Conservation (phyloP, 2,888 invertebrate species). For the Heliconius ismenius region DNA sequence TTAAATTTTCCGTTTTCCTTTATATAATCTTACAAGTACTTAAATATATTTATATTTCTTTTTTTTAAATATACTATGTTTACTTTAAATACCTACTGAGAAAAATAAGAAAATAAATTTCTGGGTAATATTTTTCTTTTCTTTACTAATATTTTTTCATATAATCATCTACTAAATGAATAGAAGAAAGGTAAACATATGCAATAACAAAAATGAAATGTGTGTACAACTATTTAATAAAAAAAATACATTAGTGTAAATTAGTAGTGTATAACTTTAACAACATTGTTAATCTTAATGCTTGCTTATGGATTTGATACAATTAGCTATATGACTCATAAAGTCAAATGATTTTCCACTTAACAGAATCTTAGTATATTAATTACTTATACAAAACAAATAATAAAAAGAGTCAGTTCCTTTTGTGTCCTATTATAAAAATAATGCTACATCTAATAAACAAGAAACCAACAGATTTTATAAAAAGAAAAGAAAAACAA, state of each 20-base stretch:
- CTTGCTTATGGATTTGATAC: not conserved
- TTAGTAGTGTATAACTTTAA: no score
- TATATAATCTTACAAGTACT: not conserved
- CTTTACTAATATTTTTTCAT: not conserved
- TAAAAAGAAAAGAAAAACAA: not conserved
- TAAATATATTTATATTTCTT: not conserved
- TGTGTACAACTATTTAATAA: no score
- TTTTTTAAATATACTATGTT: not conserved
- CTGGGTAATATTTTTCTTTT: not conserved
- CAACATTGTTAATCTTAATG: not conserved
- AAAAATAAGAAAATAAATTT: no score
- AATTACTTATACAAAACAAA: not conserved
- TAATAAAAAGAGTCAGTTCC: not conserved
- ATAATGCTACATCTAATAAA: not conserved
- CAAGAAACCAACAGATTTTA: not conserved
- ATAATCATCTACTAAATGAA: not conserved
- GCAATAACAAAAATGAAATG: not conserved
- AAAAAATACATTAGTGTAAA: no score
- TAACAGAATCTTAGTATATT: not conserved
- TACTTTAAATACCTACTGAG: not conserved
- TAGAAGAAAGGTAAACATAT: not conserved
- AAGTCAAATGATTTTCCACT: not conserved
- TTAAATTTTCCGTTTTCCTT: not conserved
- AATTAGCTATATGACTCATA: conserved; percentile 4
- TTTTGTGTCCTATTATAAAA: not conserved